Conservation (phyloP, 1,140 invertebrate genomes). For the Lepidotrigona ventralis region DNA sequence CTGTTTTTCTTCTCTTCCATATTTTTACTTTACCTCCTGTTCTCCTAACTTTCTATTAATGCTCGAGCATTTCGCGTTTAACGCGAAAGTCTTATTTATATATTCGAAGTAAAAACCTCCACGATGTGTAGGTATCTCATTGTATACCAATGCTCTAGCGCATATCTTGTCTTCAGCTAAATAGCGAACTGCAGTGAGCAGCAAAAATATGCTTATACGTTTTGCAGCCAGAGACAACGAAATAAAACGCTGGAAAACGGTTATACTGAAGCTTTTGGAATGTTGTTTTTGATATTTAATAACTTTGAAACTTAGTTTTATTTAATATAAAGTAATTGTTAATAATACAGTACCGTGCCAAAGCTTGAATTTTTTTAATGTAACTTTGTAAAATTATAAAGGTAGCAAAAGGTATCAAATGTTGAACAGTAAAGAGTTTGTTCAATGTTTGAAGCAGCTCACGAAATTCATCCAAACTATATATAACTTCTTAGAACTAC, state of each 20-base stretch:
- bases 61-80: constrained; percentile 44
- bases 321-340: background rate
- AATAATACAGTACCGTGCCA: background rate
- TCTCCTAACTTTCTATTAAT: background rate
- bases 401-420: background rate
- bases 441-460: background rate
- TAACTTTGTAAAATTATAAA: background rate
- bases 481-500: background rate
- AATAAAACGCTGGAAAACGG: background rate
- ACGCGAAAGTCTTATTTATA: constrained; percentile 55
- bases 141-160: constrained; percentile 58
- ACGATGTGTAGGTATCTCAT: constrained; percentile 53
- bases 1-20: background rate
- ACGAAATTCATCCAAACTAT: background rate
- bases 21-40: background rate
- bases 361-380: background rate
- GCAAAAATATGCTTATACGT: constrained; percentile 15
- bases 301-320: background rate
- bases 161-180: constrained; percentile 52
- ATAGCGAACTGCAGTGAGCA: constrained; percentile 25
- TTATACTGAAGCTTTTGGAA: background rate
- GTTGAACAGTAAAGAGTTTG: background rate
- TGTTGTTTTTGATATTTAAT: background rate
- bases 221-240: background rate
- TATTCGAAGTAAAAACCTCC: constrained; percentile 46